phyloP scores from a whole-genome alignment of 2,113 vertebrate genomes.

The Hyperoodon ampullatus region DNA sequence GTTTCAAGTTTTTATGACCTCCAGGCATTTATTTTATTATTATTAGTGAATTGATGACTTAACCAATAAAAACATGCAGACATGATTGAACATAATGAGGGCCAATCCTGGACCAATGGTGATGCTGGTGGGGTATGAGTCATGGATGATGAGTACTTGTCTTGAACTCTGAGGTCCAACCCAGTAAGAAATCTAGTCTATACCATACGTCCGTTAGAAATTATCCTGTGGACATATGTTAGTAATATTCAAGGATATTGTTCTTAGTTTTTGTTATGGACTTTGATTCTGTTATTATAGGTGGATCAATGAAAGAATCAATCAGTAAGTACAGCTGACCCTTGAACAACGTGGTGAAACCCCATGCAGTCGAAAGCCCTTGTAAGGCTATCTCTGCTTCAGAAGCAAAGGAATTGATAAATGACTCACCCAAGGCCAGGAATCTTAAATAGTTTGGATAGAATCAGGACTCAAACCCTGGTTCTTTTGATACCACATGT shows the following conservation, averaged over 20 bases:
- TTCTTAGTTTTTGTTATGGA: neutral
- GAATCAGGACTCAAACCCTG: neutral
- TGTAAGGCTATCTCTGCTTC: neutral
- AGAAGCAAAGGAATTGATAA: neutral
- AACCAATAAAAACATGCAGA: neutral
- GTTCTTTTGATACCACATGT: neutral
- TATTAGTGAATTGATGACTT: neutral
- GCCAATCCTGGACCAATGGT: neutral
- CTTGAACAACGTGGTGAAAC: too few relatives aligned
- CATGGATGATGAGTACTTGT: neutral
- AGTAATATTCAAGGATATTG: neutral
- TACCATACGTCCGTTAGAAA: neutral
- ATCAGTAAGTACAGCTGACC: too few relatives aligned
- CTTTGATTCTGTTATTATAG: neutral
- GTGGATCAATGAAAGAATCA: too few relatives aligned
- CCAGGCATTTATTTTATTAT: neutral
- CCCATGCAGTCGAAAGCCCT: too few relatives aligned
- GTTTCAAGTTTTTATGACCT: neutral
- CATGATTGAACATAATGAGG: neutral
- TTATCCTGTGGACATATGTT: neutral
- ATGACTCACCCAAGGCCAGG: neutral
- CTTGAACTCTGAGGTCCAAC: conserved; percentile 31
- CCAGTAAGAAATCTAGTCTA: too few relatives aligned
- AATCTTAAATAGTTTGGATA: neutral
- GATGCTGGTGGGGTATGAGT: neutral